Conservation (phyloP, 2,113 vertebrate genomes). For the Synodontis membranacea region DNA sequence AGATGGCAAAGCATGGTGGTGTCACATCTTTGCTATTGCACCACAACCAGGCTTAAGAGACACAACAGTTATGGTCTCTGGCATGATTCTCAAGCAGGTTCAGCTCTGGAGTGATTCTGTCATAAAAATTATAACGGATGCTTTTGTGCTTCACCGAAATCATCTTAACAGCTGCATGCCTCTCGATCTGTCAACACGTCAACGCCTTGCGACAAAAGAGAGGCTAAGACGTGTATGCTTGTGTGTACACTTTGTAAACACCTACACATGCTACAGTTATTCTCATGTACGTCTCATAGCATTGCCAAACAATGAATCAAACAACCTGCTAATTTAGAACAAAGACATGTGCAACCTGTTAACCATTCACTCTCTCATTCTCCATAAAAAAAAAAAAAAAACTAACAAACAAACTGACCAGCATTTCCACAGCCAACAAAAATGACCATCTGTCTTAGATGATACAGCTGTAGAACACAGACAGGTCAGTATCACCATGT, state of each 20-base stretch:
- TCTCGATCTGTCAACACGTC: conserved; percentile 13
- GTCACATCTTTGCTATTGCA: neutral
- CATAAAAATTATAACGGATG: conserved; percentile 25
- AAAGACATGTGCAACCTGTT: conserved; percentile 65
- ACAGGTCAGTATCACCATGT: neutral
- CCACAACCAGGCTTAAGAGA: neutral
- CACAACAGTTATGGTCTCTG: conserved; percentile 45
- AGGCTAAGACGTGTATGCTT: neutral
- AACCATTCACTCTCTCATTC: neutral
- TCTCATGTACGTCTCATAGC: neutral
- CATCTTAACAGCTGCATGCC: neutral
- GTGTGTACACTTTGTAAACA: conserved; percentile 15
- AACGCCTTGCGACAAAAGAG: neutral
- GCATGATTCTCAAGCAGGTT: conserved; percentile 47
- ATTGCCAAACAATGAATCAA: conserved; percentile 26
- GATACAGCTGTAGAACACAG: neutral
- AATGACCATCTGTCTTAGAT: neutral
- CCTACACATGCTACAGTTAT: neutral
- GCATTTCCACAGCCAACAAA: conserved; percentile 15
- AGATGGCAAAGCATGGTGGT: neutral
- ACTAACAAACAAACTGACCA: neutral
- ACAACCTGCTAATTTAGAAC: conserved; percentile 39
- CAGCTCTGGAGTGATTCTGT: conserved; percentile 22
- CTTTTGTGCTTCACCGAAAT: conserved; percentile 3
- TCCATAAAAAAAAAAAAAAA: no score